A percentile compares a stretch with the other conserved stretches of the same genome.
Evolutionary conservation across 1,140 invertebrate genomes (phyloP).

Genomic region (Diabrotica undecimpunctata): DNA sequence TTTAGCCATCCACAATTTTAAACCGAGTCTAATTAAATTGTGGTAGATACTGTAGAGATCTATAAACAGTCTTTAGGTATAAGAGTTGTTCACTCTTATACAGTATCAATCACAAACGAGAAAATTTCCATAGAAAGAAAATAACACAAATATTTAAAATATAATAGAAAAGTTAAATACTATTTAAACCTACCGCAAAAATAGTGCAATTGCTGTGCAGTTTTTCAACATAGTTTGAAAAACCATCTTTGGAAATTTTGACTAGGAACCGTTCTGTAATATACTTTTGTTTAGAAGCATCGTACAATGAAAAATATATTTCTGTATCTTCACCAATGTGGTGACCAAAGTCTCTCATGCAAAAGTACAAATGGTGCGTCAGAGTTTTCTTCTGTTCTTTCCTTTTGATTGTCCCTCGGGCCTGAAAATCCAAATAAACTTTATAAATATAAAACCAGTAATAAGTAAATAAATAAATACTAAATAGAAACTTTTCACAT

Average conservation of each 20-base stretch:
- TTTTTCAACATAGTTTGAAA: constrained; percentile 84
- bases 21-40: too few relatives aligned
- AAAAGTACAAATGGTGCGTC: constrained; percentile 82
- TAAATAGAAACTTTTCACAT: too few relatives aligned
- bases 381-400: constrained; percentile 66
- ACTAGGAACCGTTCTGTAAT: constrained; percentile 86
- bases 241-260: constrained; percentile 82
- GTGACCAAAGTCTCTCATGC: constrained; percentile 84
- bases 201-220: constrained; percentile 84
- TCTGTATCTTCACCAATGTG: constrained; percentile 84
- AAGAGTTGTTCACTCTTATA: too few relatives aligned
- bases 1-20: too few relatives aligned
- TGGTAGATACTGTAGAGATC: too few relatives aligned
- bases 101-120: too few relatives aligned
- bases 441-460: too few relatives aligned
- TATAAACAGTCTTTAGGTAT: too few relatives aligned
- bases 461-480: too few relatives aligned
- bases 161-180: too few relatives aligned
- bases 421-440: constrained; percentile 27
- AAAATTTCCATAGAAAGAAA: too few relatives aligned
- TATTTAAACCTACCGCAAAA: constrained; percentile 73
- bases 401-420: constrained; percentile 44
- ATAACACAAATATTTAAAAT: too few relatives aligned
- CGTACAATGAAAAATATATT: constrained; percentile 83
- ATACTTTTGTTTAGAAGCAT: constrained; percentile 66